These are phyloP conservation scores for Eurois occulta DNA, from an alignment of 2,888 invertebrate genomes.

Conservation along the genomic window DNA sequence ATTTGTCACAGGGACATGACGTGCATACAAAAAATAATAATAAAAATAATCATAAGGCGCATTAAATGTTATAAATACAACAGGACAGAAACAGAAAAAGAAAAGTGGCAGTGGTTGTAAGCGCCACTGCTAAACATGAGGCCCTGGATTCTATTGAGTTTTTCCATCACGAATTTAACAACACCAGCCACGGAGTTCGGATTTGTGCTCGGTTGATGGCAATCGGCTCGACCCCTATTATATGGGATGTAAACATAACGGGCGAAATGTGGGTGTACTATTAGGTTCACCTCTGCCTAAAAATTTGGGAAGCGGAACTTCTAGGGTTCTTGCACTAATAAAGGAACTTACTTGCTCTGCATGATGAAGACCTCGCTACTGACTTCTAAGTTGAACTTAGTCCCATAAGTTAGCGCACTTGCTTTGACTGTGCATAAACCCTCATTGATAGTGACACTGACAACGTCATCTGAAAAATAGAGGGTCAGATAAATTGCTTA, in stretches of 20 bases:
- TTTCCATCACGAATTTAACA: neutral
- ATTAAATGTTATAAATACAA: too few species aligned
- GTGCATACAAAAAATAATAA: too few species aligned
- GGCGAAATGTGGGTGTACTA: neutral
- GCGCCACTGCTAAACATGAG: too few species aligned
- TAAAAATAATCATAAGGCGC: too few species aligned
- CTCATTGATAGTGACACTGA: neutral
- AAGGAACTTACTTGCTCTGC: neutral
- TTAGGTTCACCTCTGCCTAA: neutral
- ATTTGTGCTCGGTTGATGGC: neutral
- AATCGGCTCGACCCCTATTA: neutral
- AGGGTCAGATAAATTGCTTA: neutral
- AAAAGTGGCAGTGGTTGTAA: too few species aligned
- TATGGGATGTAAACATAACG: neutral
- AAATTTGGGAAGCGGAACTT: neutral
- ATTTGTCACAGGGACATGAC: too few species aligned
- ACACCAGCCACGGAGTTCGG: neutral
- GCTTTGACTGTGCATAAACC: rapidly evolving
- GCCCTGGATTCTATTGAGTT: neutral
- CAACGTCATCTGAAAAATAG: neutral
- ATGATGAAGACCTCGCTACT: neutral
- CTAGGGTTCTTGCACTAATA: neutral
- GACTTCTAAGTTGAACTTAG: neutral
- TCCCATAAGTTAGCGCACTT: rapidly evolving
- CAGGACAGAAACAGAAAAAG: too few species aligned